These are phyloP conservation scores for Caenorhabditis panamensis DNA, from an alignment of 2,888 invertebrate species.

Conservation along the genomic window DNA sequence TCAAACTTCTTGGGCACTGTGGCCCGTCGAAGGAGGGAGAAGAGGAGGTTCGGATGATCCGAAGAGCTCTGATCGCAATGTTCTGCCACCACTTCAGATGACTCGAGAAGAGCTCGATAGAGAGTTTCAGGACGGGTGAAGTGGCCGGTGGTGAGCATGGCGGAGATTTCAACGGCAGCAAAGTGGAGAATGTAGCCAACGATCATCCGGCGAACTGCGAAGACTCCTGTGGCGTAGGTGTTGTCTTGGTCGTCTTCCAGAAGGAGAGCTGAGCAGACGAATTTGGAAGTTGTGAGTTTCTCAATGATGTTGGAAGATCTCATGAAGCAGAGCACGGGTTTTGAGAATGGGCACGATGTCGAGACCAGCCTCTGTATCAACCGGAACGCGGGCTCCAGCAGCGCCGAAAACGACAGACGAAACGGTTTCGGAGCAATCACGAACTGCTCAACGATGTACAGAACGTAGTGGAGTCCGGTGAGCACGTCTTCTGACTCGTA, in stretches of 20 bases:
- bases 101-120: slow-evolving; percentile 66
- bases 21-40: slow-evolving; percentile 57
- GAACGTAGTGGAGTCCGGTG: slow-evolving; percentile 73
- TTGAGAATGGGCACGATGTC: slow-evolving; percentile 54
- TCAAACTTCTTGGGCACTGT: slow-evolving; percentile 35
- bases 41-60: slow-evolving; percentile 53
- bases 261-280: slow-evolving; percentile 60
- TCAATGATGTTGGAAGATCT: slow-evolving; percentile 73
- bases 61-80: not conserved
- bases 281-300: slow-evolving; percentile 64
- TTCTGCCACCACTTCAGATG: slow-evolving; percentile 38
- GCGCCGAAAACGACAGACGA: slow-evolving; percentile 69
- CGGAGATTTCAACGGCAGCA: slow-evolving; percentile 75
- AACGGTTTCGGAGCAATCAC: slow-evolving; percentile 64
- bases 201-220: slow-evolving; percentile 67
- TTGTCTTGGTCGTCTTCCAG: slow-evolving; percentile 43
- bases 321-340: slow-evolving; percentile 72
- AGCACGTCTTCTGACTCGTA: slow-evolving; percentile 53
- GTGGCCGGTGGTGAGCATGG: slow-evolving; percentile 62
- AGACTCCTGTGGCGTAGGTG: slow-evolving; percentile 47
- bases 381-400: slow-evolving; percentile 76
- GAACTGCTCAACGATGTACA: slow-evolving; percentile 74
- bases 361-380: slow-evolving; percentile 72
- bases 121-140: slow-evolving; percentile 62
- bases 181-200: slow-evolving; percentile 78